phyloP scores from a whole-genome alignment of 2,113 vertebrate species.

The Circaetus cinerascens region DNA sequence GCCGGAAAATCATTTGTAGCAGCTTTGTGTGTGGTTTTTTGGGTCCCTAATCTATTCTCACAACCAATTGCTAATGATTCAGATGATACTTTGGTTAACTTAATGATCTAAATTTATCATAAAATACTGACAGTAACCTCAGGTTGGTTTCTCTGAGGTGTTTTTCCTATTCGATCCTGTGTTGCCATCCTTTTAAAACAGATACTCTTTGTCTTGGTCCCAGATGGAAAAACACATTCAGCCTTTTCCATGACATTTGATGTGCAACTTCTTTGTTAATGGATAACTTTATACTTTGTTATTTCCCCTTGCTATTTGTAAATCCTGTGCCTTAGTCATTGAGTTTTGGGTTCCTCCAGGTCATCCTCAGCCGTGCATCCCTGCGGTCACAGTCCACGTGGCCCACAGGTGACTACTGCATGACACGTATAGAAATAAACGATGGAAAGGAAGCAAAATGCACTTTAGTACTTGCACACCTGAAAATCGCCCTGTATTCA shows the following conservation, averaged over 20 bases:
- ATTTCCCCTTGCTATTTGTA: not conserved
- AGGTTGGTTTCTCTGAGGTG: not conserved
- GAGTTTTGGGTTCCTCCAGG: not conserved
- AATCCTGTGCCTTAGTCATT: not conserved
- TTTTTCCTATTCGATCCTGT: not conserved
- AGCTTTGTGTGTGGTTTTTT: not conserved
- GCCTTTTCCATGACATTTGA: not conserved
- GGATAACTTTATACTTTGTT: not conserved
- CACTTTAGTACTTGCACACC: accelerated
- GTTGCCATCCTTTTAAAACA: not conserved
- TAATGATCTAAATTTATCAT: no score
- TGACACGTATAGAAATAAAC: accelerated
- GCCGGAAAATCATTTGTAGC: not conserved
- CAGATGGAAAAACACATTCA: not conserved
- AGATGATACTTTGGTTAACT: not conserved
- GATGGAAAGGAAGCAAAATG: not conserved
- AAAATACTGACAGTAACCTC: not conserved
- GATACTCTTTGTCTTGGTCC: not conserved
- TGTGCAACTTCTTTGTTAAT: not conserved
- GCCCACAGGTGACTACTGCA: accelerated
- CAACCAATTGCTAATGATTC: not conserved
- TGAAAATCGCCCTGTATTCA: accelerated
- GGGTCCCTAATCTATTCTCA: not conserved
- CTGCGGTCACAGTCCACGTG: accelerated
- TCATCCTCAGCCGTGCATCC: not conserved